phyloP scores from a whole-genome alignment of 2,113 vertebrate species.

The Pholis gunnellus region DNA sequence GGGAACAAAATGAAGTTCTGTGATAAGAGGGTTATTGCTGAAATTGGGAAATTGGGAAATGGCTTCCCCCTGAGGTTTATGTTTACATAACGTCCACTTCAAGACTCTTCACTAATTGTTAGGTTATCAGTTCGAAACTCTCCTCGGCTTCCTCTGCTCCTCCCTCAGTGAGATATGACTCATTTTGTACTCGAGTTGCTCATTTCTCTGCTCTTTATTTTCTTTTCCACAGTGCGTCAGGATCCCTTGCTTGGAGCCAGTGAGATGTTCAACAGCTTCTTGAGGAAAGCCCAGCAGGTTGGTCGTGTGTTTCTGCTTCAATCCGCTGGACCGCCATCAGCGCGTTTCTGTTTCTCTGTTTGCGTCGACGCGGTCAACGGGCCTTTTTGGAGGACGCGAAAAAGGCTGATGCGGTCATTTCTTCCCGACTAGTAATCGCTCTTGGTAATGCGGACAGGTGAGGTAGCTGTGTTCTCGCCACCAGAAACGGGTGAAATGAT shows the following conservation, averaged over 20 bases:
- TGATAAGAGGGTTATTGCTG: not conserved
- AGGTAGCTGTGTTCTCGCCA: conserved; percentile 8
- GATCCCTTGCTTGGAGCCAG: conserved; percentile 93
- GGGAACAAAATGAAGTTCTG: not conserved
- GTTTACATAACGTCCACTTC: conserved; percentile 12
- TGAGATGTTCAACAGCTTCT: conserved; percentile 96
- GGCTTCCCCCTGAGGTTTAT: not conserved
- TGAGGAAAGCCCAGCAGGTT: conserved; percentile 98
- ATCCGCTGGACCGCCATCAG: not conserved
- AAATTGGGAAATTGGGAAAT: too few relatives aligned
- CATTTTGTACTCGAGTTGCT: not conserved
- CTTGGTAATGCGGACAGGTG: conserved; percentile 26
- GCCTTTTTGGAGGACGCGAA: conserved; percentile 23
- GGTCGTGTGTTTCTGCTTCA: not conserved
- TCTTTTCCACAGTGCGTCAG: conserved; percentile 89
- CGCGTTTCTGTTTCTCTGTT: conserved; percentile 3
- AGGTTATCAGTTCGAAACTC: not conserved
- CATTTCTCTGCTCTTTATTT: not conserved
- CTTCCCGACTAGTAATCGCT: conserved; percentile 44
- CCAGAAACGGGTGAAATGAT: conserved; percentile 17
- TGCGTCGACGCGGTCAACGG: conserved; percentile 5
- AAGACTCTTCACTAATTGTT: conserved; percentile 2
- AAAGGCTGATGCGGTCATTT: conserved; percentile 33
- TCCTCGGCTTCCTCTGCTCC: not conserved
- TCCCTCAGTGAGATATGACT: not conserved